Conservation (phyloP, 2,797 vertebrate species). For the Trematomus bernacchii region DNA sequence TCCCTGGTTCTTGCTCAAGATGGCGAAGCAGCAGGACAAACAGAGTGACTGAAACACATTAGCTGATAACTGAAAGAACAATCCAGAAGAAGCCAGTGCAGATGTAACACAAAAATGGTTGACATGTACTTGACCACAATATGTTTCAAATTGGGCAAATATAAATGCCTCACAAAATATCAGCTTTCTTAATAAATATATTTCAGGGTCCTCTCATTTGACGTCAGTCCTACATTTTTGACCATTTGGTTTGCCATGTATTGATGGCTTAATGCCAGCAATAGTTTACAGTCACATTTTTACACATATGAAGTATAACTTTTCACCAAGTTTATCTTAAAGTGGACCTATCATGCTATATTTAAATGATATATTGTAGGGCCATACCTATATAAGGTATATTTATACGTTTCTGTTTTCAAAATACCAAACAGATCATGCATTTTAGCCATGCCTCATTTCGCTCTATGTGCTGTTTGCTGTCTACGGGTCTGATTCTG, state of each 20-base stretch:
- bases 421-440: no score
- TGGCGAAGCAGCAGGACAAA: constrained; percentile 2
- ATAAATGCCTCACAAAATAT: neutral
- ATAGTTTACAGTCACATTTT: neutral
- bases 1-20: constrained; percentile 8
- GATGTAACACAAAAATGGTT: neutral
- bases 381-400: no score
- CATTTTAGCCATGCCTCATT: no score
- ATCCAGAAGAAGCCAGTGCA: neutral
- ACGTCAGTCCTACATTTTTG: neutral
- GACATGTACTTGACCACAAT: neutral
- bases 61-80: constrained; percentile 3
- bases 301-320: neutral
- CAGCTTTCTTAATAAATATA: neutral
- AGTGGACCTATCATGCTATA: no score
- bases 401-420: no score
- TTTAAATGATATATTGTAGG: no score
- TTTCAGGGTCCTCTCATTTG: neutral
- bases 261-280: neutral
- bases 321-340: neutral
- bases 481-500: no score
- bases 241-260: neutral
- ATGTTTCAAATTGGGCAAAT: neutral
- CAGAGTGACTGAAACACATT: neutral
- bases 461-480: no score